These are phyloP conservation scores for Platysteira castanea DNA, from an alignment of 2,113 vertebrate genomes.

Conservation along the genomic window DNA sequence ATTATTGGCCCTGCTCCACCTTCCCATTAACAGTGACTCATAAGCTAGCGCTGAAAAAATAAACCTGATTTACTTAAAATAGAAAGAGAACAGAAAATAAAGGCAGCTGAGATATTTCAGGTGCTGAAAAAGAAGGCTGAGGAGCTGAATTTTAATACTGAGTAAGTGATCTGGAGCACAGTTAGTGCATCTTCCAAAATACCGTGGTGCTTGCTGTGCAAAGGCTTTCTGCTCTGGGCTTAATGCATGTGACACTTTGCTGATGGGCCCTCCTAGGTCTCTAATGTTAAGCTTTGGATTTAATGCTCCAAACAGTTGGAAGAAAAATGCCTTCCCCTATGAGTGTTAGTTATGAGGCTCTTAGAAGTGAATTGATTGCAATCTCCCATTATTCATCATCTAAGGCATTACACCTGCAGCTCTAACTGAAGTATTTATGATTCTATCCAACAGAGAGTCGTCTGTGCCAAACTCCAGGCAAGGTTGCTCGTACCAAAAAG, in stretches of 20 bases:
- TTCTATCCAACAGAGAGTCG: background rate
- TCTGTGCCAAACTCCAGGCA: background rate
- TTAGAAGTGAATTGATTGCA: constrained; percentile 8
- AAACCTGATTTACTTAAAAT: background rate
- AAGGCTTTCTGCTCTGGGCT: background rate
- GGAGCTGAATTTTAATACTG: background rate
- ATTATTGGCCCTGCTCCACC: background rate
- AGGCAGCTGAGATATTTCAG: background rate
- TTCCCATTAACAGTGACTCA: background rate
- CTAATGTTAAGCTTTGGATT: background rate
- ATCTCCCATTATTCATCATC: background rate
- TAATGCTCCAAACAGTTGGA: constrained; percentile 1
- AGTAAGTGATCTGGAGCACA: background rate
- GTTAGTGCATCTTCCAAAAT: background rate
- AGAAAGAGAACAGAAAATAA: constrained; percentile 1
- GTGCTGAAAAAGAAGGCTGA: background rate
- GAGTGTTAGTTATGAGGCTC: constrained; percentile 10
- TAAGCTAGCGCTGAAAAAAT: background rate
- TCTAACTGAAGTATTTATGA: background rate
- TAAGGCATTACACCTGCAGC: background rate
- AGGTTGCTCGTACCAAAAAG: background rate
- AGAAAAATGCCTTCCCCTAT: background rate
- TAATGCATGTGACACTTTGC: background rate
- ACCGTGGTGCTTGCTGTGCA: background rate
- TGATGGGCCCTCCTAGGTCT: constrained; percentile 34